phyloP scores from a whole-genome alignment of 2,113 vertebrate genomes.

The Callopanchax toddi region DNA sequence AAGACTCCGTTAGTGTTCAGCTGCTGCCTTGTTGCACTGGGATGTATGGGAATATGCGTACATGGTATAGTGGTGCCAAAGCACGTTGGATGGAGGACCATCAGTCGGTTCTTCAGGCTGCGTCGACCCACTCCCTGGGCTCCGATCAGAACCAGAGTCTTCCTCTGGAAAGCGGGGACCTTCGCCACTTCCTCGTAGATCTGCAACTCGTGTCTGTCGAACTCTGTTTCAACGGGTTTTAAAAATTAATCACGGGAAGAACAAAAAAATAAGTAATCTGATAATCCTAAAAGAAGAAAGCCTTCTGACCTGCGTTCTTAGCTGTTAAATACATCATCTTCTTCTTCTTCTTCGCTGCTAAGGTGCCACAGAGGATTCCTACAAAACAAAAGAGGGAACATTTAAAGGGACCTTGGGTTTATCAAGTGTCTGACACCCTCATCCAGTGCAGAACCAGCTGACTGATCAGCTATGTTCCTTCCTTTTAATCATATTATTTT shows the following conservation, averaged over 20 bases:
- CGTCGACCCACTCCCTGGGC: constrained; percentile 96
- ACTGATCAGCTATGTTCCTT: too few relatives aligned
- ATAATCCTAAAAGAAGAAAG: not conserved
- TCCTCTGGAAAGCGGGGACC: constrained; percentile 97
- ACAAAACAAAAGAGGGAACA: not conserved
- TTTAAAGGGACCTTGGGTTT: too few relatives aligned
- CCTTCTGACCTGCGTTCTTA: constrained; percentile 91
- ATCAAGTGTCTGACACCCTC: too few relatives aligned
- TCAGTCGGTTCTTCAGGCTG: constrained; percentile 96
- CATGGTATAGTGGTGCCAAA: constrained; percentile 97
- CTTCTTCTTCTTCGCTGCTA: constrained; percentile 97
- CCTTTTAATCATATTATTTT: too few relatives aligned
- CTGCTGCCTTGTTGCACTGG: too few relatives aligned
- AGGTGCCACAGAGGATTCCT: constrained; percentile 95
- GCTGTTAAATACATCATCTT: constrained; percentile 99
- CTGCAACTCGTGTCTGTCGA: constrained; percentile 97
- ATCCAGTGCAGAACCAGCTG: too few relatives aligned
- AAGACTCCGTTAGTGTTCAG: not conserved
- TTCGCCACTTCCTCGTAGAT: constrained; percentile 98
- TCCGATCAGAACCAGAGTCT: constrained; percentile 95
- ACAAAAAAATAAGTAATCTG: not conserved
- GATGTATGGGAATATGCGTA: constrained; percentile 44
- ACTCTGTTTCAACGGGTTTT: constrained; percentile 82
- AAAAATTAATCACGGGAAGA: not conserved
- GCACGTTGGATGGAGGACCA: constrained; percentile 88